Conservation (phyloP, 2,888 invertebrate genomes). For the Coenonympha glycerion region DNA sequence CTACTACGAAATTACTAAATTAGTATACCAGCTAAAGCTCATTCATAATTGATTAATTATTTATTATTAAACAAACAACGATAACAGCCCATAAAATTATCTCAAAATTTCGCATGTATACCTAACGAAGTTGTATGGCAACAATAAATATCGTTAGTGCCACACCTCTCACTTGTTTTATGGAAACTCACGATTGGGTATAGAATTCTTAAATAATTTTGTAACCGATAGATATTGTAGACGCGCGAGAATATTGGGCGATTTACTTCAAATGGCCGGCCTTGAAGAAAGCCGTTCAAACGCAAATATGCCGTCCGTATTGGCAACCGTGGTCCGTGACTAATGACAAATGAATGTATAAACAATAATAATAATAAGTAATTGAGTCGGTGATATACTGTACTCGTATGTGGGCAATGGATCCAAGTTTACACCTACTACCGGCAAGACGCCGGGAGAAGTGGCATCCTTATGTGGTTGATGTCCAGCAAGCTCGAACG, state of each 20-base stretch:
- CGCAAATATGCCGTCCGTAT: conserved; percentile 44
- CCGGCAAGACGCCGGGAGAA: too few relatives aligned
- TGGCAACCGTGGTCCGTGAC: conserved; percentile 54
- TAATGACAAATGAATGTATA: conserved; percentile 54
- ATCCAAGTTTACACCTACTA: conserved; percentile 26
- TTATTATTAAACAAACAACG: too few relatives aligned
- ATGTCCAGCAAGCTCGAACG: too few relatives aligned
- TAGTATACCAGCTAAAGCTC: too few relatives aligned
- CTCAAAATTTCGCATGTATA: neutral
- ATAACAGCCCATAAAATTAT: neutral
- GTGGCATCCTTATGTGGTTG: too few relatives aligned
- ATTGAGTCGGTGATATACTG: conserved; percentile 28
- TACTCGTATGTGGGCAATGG: conserved; percentile 22
- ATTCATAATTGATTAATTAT: too few relatives aligned
- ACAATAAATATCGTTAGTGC: neutral
- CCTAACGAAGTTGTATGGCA: neutral
- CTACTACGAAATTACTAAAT: too few relatives aligned
- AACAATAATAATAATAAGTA: conserved; percentile 56
- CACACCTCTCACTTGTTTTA: neutral
- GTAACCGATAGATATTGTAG: conserved; percentile 11
- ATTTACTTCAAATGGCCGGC: conserved; percentile 40
- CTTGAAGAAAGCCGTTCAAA: conserved; percentile 50
- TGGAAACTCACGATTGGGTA: neutral
- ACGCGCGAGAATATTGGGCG: conserved; percentile 27
- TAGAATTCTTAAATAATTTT: conserved; percentile 9